Percentiles rank a stretch among this genome's conserved stretches.
phyloP scores from a whole-genome alignment of 2,888 invertebrate genomes.

The Philonicus albiceps region DNA sequence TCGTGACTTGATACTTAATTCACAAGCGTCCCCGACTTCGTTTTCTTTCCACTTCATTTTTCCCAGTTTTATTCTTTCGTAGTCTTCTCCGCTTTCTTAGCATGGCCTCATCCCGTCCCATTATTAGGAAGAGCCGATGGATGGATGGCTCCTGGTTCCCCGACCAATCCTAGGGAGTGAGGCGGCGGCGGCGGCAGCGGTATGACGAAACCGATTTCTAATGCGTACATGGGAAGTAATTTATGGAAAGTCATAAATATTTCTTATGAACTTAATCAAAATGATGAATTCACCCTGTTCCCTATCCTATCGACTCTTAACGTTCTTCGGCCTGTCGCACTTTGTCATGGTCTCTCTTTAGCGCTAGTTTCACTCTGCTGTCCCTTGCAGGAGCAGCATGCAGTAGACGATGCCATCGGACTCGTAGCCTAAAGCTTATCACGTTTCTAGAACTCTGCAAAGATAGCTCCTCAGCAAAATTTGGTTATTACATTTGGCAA shows the following conservation, averaged over 20 bases:
- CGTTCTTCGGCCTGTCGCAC: not conserved
- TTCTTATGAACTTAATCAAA: conserved; percentile 49
- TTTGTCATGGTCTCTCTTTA: conserved; percentile 20
- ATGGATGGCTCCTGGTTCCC: not conserved
- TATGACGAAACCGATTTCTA: conserved; percentile 42
- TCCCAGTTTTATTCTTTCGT: conserved; percentile 6
- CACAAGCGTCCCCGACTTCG: conserved; percentile 25
- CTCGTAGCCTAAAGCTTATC: conserved; percentile 10
- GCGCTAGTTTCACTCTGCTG: not conserved
- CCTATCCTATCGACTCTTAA: not conserved
- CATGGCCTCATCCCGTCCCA: conserved; percentile 32
- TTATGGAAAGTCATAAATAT: conserved; percentile 49
- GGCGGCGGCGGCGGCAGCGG: no score
- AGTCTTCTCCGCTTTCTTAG: not conserved
- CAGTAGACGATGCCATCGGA: not conserved
- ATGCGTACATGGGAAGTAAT: conserved; percentile 44
- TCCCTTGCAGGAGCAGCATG: not conserved
- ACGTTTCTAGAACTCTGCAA: conserved; percentile 17
- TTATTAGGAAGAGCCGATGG: conserved; percentile 12
- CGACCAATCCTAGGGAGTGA: no score
- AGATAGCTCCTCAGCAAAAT: conserved; percentile 1
- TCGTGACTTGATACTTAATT: conserved; percentile 50
- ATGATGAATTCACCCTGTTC: conserved; percentile 47
- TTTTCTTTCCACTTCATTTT: conserved; percentile 28
- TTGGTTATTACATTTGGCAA: conserved; percentile 31